These are phyloP conservation scores for Myanophis thanlyinensis DNA, from an alignment of 2,113 vertebrate species.

Conservation along the genomic window DNA sequence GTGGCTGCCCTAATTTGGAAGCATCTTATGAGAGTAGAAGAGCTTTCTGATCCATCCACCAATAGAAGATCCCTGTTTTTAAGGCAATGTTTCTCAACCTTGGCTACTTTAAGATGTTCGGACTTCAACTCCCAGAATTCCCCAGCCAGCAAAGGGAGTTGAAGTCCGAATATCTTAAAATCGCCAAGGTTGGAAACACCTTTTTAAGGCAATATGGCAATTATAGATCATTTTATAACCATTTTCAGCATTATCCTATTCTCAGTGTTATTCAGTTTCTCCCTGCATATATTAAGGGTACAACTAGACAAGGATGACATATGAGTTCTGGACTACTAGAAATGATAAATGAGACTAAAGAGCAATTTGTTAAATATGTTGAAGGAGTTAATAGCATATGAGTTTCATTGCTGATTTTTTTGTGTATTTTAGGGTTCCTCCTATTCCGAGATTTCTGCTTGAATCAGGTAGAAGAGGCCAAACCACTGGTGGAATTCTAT, in stretches of 20 bases:
- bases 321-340: neutral
- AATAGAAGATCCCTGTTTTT: neutral
- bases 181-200: too few relatives aligned
- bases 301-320: neutral
- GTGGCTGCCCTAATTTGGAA: neutral
- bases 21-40: neutral
- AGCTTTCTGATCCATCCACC: neutral
- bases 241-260: neutral
- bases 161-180: too few relatives aligned
- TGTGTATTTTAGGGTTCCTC: slow-evolving; percentile 66
- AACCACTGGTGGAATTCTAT: slow-evolving; percentile 74
- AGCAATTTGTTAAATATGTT: neutral
- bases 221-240: neutral
- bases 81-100: too few relatives aligned
- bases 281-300: neutral
- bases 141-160: too few relatives aligned
- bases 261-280: neutral
- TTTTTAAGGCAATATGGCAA: neutral
- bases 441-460: slow-evolving; percentile 76
- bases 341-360: neutral
- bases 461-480: slow-evolving; percentile 74
- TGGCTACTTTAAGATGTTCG: too few relatives aligned
- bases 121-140: too few relatives aligned
- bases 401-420: neutral
- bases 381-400: neutral